Base-by-base conservation (phyloP, 1,140 invertebrate genomes). In the Dinoponera quadriceps region DNA sequence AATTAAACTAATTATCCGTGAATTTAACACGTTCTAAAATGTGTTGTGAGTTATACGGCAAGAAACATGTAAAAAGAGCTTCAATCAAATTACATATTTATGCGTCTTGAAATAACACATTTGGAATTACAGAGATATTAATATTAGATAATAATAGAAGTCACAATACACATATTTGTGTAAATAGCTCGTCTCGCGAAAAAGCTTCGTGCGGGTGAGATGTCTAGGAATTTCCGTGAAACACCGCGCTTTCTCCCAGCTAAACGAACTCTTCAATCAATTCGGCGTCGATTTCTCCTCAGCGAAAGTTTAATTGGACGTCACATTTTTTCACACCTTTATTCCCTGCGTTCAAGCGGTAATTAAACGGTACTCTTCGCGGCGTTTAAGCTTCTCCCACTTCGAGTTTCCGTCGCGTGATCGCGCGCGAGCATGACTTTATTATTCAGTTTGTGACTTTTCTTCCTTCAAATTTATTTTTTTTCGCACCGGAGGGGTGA, bases 241-340 rank as follows among this genome's bases (percentile, higher is more conserved):
- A 63, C 69, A 78, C 38, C 33, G 33, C 63, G 33, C 75, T 80
- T 71, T 80, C 75, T 80, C 75, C 25, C 33, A 57, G 22, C 33
- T 80, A n/a, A n/a, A 33, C 51, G 25, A 69, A 71, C 75, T 69
- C 33, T 33, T 78, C 69, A 80, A 80, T 80, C 75, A 80, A 71
- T 80, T 80, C 71, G 63, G 65, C 51, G 38, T 71, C 75, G 75
- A 80, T 80, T 80, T 80, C 75, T 80, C 75, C 29, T 71, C 63
- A 82, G 82, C 63, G 54, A 81, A 82, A 82, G 71, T 82, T 82
- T 62, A 82, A 82, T 77, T 77, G 73, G 73, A 80, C 62, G 55
- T 71, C 82, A 78, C 38, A 25, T 78, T 69, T 54, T 84, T 80
- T 80, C 82, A 18, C 63, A 60, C 62, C 22, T 62, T 69, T 80